Evolutionary conservation across 2,113 vertebrate genomes (phyloP).

Genomic region (Bungarus multicinctus): DNA sequence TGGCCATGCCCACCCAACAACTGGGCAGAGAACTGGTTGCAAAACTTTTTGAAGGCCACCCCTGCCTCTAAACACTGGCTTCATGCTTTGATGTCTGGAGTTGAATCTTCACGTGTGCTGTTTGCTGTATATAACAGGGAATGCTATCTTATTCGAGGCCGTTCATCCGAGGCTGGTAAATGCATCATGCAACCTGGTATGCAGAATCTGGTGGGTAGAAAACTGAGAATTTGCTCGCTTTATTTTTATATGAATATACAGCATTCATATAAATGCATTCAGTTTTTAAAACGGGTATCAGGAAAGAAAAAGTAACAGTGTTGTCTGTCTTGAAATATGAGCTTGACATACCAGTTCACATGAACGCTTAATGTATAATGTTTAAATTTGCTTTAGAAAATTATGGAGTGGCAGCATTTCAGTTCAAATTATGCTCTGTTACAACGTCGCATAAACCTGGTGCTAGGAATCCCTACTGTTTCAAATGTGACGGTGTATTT

Average conservation of each 20-base stretch:
- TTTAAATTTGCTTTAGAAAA: background rate
- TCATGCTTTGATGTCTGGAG: background rate
- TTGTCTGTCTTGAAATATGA: background rate
- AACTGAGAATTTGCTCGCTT: background rate
- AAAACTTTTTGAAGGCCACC: too few species aligned
- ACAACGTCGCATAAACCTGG: background rate
- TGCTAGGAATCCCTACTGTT: background rate
- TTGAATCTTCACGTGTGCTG: background rate
- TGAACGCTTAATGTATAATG: background rate
- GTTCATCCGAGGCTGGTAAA: background rate
- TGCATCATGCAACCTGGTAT: background rate
- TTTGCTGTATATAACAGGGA: background rate
- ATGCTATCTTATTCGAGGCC: background rate
- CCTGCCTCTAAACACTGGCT: background rate
- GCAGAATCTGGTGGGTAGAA: background rate
- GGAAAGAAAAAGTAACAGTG: background rate
- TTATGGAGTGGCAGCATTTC: background rate
- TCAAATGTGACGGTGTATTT: background rate
- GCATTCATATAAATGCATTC: background rate
- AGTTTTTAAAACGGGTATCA: background rate
- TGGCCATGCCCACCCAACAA: too few species aligned
- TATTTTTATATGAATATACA: background rate
- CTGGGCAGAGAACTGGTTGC: too few species aligned
- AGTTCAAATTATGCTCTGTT: background rate
- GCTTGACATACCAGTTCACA: background rate